Evolutionary conservation across 2,888 invertebrate genomes (phyloP).

Genomic region (Criorhina ranunculi): DNA sequence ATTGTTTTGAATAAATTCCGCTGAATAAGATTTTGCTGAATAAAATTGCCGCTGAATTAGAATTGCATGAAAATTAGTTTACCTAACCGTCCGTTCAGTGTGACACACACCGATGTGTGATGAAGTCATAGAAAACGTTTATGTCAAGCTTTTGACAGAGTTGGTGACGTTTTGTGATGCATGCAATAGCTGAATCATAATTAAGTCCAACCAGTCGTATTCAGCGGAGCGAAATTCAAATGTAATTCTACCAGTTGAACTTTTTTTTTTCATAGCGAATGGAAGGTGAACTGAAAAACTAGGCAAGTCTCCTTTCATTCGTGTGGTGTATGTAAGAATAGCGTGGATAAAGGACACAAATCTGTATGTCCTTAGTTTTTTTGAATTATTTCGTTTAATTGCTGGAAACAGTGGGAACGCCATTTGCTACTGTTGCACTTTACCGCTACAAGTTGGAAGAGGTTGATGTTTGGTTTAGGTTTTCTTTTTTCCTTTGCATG

Average conservation of each 20-base stretch:
- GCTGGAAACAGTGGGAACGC: conserved; percentile 20
- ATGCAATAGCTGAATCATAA: conserved; percentile 22
- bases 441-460: background rate
- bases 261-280: background rate
- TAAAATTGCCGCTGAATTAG: background rate
- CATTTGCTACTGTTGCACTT: conserved; percentile 7
- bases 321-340: background rate
- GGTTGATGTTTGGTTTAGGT: conserved; percentile 5
- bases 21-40: conserved; percentile 23
- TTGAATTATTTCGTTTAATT: conserved; percentile 24
- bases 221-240: background rate
- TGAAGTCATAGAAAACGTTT: conserved; percentile 8
- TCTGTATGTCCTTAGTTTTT: conserved; percentile 6
- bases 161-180: conserved; percentile 13
- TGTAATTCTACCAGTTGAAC: conserved; percentile 1
- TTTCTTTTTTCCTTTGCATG: background rate
- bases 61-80: conserved; percentile 28
- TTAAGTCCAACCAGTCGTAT: conserved; percentile 10
- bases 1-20: conserved; percentile 32
- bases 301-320: background rate
- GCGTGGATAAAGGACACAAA: conserved; percentile 22
- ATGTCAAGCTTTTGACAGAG: conserved; percentile 16
- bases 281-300: background rate
- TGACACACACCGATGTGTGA: background rate
- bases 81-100: too few relatives aligned